These are phyloP conservation scores for Drosophila mulleri DNA, from an alignment of 2,888 invertebrate genomes.

Conservation along the genomic window DNA sequence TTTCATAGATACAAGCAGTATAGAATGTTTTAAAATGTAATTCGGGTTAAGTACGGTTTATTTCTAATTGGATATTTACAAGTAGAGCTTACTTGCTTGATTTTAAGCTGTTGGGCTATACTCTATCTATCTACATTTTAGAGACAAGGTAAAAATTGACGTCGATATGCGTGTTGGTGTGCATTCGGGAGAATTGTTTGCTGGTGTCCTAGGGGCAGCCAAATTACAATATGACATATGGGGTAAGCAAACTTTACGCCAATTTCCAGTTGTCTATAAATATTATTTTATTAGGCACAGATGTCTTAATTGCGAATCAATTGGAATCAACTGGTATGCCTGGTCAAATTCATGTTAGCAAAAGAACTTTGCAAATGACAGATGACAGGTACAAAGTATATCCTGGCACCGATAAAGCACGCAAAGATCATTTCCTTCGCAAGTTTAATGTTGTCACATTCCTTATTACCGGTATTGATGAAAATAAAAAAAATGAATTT, in stretches of 20 bases:
- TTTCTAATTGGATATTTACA: too few relatives aligned
- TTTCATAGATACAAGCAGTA: too few relatives aligned
- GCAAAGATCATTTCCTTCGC: constrained; percentile 88
- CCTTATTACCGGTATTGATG: constrained; percentile 86
- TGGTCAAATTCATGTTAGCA: constrained; percentile 95
- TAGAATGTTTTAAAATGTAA: too few relatives aligned
- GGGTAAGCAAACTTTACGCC: constrained; percentile 87
- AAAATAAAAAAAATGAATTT: background rate
- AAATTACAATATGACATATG: constrained; percentile 99
- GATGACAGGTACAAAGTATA: constrained; percentile 87
- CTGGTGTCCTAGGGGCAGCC: constrained; percentile 95
- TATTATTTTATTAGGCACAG: constrained; percentile 85
- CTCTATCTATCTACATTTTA: background rate
- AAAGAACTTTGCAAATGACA: constrained; percentile 90
- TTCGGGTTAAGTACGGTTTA: too few relatives aligned
- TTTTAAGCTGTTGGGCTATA: too few relatives aligned
- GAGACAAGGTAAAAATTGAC: constrained; percentile 90
- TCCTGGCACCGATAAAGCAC: constrained; percentile 84
- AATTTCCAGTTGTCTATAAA: background rate
- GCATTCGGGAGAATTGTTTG: constrained; percentile 95
- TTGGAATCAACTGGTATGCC: constrained; percentile 96
- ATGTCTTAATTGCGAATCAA: constrained; percentile 96
- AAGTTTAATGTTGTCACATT: constrained; percentile 92
- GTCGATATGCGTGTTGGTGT: constrained; percentile 99
- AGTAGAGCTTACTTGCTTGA: too few relatives aligned